Base-by-base conservation (phyloP, 2,113 vertebrate genomes). In the Theristicus caerulescens region DNA sequence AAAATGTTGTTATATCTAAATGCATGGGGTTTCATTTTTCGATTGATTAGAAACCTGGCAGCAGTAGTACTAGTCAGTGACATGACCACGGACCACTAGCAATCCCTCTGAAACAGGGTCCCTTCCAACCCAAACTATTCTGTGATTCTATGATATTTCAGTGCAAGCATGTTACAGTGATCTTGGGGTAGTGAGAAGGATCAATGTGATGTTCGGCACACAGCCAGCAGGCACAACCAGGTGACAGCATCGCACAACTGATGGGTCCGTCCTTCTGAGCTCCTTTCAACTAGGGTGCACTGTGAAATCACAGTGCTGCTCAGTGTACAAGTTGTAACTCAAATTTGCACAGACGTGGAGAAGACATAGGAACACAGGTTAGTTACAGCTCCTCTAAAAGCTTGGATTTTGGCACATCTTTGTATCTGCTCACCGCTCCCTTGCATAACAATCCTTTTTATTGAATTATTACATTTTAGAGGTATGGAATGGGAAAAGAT, bases 141-240 rank as follows among this genome's bases (percentile, higher is more conserved):
- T 36, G 32, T 20, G 34, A 11, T 34, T 16, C 72, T 26, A 26
- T 2, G 31, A 3, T 47, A 26, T 38, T 71, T 79, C 62, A 20
- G 36, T 47, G 40, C 36, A 38, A 82, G 52, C 10, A 9, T 1
- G 5, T 64, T 52, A 9, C n/a, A 25, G 6, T 18, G 29, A 51
- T 14, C 32, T 36, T 3, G 4, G 36, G 16, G 29, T 7, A n/a
- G 21, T 3, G 24, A 52, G 38, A 55, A 65, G 58, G n/a, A 64
- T 31, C 34, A 29, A 6, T 8, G 24, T 2, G 29, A 1, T 2
- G 7, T 18, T 22, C 2, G 2, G 22, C 1, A 0, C n/a, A 22
- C 32, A 67, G 11, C 51, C 61, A 70, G 36, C 55, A 42, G 40
- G 47, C 29, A 32, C n/a, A 24, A 1, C 0, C 3, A 14, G 40